Percentiles rank a stretch among this genome's conserved stretches.
phyloP scores from a whole-genome alignment of 2,113 vertebrate genomes.

The Okapia johnstoni region DNA sequence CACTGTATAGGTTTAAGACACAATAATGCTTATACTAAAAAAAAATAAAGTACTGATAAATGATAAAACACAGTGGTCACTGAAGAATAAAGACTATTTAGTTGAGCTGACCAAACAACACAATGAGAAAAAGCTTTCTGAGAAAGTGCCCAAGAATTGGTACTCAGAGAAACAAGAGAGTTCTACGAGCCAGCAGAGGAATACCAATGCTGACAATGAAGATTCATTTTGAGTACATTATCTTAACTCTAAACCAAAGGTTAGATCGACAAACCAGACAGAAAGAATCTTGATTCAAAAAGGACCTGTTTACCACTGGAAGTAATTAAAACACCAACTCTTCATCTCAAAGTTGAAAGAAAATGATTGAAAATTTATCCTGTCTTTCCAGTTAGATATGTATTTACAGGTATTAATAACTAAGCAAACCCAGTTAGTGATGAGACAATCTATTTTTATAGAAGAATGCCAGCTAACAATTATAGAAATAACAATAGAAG shows the following conservation, averaged over 20 bases:
- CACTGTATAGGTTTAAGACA: neutral
- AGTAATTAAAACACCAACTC: neutral
- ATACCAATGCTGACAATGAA: neutral
- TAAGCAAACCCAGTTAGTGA: neutral
- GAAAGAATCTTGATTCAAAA: neutral
- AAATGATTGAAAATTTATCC: neutral
- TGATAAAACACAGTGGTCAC: neutral
- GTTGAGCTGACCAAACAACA: neutral
- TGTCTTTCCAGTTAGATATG: neutral
- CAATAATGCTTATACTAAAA: neutral
- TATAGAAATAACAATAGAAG: neutral
- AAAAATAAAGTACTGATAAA: neutral
- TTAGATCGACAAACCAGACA: neutral
- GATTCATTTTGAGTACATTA: neutral
- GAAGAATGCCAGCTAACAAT: neutral
- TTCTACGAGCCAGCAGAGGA: neutral
- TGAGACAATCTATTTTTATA: neutral
- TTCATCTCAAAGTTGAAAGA: neutral
- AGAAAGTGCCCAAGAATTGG: neutral
- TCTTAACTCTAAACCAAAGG: neutral
- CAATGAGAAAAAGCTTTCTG: neutral
- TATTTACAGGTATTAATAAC: neutral
- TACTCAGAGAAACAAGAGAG: neutral
- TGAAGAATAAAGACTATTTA: neutral
- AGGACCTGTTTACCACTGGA: neutral